Conservation (phyloP, 2,888 invertebrate species). For the Agonopterix alstromeriana region DNA sequence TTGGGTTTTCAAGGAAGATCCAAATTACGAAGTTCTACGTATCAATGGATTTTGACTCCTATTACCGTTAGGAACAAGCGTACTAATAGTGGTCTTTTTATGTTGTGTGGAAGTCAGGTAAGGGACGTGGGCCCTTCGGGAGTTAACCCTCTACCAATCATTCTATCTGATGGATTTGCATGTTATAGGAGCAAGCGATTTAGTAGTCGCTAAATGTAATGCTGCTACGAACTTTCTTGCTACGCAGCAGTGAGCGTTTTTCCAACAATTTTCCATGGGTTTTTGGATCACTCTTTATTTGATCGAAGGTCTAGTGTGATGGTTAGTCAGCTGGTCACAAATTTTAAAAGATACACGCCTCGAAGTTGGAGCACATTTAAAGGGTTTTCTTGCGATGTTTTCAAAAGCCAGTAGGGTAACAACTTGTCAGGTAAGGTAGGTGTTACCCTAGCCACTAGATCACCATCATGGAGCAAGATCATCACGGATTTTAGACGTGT, state of each 20-base stretch:
- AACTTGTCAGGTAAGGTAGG: too few species aligned
- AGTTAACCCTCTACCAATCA: conserved; percentile 10
- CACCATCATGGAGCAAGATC: too few species aligned
- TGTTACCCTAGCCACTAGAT: too few species aligned
- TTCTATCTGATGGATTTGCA: conserved; percentile 7
- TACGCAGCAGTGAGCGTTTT: too few species aligned
- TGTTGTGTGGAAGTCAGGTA: conserved; percentile 17
- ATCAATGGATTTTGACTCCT: too few species aligned
- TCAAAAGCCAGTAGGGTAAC: too few species aligned
- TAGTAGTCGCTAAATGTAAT: neutral
- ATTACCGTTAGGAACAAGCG: too few species aligned
- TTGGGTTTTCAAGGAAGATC: too few species aligned
- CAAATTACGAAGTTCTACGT: too few species aligned
- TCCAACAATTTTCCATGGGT: neutral
- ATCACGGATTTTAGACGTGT: too few species aligned
- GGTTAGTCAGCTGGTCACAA: neutral
- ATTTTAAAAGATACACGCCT: neutral
- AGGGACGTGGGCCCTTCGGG: conserved; percentile 18
- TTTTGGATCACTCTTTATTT: neutral
- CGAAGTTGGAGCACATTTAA: neutral
- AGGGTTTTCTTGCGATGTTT: too few species aligned
- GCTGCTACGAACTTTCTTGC: neutral
- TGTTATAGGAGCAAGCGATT: conserved; percentile 4
- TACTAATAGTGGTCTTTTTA: too few species aligned
- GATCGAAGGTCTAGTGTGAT: neutral